Base-by-base conservation (phyloP, 2,113 vertebrate genomes). In the Corythoichthys intestinalis region DNA sequence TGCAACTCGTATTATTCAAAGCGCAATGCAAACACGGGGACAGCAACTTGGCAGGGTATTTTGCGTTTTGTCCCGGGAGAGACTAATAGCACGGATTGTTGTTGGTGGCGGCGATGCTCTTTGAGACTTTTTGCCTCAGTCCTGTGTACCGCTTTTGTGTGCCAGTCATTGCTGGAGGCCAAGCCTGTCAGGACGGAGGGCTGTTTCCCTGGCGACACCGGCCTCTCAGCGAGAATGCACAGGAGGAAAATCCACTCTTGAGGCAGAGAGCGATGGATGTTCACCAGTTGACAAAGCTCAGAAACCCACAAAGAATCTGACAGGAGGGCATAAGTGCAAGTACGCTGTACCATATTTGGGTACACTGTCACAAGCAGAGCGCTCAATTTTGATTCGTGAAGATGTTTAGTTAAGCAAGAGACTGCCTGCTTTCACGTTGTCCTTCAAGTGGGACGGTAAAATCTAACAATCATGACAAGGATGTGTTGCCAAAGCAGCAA, bases 181-280 rank as follows among this genome's bases (percentile, higher is more conserved):
- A 89, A 78, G 75, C 52, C 81, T 87, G 86, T 88, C 88, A 90
- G 75, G 82, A 81, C 90, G 90, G 65, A 86, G 87, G 86, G 65
- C 53, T 46, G 94, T 97, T 91, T 93, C 95, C 89, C 73, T 87
- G 89, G 95, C 90, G 84, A 96, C 92, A 69, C 75, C 83, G 85
- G 91, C 86, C 81, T 90, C 79, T 75, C 82, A 28, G 77, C 81
- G 91, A 93, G 94, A 96, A 97, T 96, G 94, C 86, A 85, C 78
- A 20, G 38, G 80, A 58, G 83, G 85, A 58, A 77, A 67, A 80
- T 58, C 69, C 76, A 74, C 60, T 61, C 66, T 70, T n/a, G 12
- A 71, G 67, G 66, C 68, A 37, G 57, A 58, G 63, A 65, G 77
- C 39, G 46, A 76, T 66, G 69, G 78, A 77, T 46, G 53, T 71